Evolutionary conservation across 2,113 vertebrate genomes (phyloP), one percentile per base, ranked within the genome.

Genomic region (Lampris incognitus): DNA sequence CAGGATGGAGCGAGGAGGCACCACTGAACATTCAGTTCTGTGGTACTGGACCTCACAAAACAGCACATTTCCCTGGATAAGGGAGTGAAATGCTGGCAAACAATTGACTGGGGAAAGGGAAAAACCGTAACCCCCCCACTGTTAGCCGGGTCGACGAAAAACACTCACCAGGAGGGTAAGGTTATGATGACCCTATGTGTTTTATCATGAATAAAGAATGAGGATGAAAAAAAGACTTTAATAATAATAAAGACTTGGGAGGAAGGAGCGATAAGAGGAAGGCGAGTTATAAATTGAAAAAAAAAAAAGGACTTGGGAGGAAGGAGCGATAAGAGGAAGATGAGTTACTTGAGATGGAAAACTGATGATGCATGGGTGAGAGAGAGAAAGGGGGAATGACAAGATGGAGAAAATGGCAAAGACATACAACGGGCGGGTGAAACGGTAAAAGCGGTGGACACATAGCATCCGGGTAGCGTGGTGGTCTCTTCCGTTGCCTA

Each of bases 161-260:
- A 76, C 79, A 85, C 42, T 51, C 55, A 56, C 4, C 1, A 5
- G 56, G 62, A 10, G 40, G 66, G 52, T 39, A 48, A 66, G 79
- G 84, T 90, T 74, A 78, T 8, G 3, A 51, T 36, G 79, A 90
- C 80, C 82, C 75, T 62, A 57, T 74, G 80, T 60, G 50, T 51
- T 68, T 67, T 78, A 44, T 77, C 65, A 73, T 73, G 72, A 63
- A 24, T 50, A 44, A 56, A 87, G 41, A 40, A 66, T 9, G 54
- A 11, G 49, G 8, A 59, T 42, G 63, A 50, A 58, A 52, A 60
- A 67, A 66, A 59, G 56, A 76, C 58, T 51, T 48, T 85, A 41
- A 55, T 73, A 76, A 54, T 49, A 64, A 50, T 11, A 70, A 24
- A 50, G 55, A 58, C 10, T 59, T 60, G 72, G 71, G 44, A 80